Evolutionary conservation across 2,113 vertebrate species (phyloP).

Genomic region (Sus scrofa): T2T-Sscrofa CM000828.6:46148001-46148500

Average conservation of each 20-base stretch:
- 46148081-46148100: background rate
- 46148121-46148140: background rate
- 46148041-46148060: background rate
- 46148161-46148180: background rate
- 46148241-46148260: background rate
- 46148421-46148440: background rate
- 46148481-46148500: no score
- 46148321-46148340: background rate
- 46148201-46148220: background rate
- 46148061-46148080: background rate
- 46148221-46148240: background rate
- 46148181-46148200: background rate
- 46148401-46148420: background rate
- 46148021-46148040: background rate
- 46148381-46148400: background rate
- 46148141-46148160: background rate
- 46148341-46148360: conserved; percentile 32
- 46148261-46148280: background rate
- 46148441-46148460: no score
- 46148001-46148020: background rate
- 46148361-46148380: background rate
- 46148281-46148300: background rate
- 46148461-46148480: no score
- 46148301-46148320: background rate
- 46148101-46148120: background rate